Base-by-base conservation (phyloP, 2,113 vertebrate species). In the Cyphomyrus plagiostoma region DNA sequence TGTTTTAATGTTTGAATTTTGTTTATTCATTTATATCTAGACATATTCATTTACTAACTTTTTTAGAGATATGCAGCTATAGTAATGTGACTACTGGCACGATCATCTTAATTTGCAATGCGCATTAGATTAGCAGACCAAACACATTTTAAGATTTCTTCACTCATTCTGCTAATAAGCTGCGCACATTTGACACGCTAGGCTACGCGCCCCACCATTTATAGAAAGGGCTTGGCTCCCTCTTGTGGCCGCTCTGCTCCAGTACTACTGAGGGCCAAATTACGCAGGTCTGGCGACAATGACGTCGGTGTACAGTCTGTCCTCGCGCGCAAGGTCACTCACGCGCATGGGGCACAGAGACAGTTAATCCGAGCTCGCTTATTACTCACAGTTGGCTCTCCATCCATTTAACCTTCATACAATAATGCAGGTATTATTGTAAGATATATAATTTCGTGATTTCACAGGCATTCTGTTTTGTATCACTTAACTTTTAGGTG, bases 301-400 rank as follows among this genome's bases (percentile, higher is more conserved):
- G 85, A 87, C 85, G 85, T 87, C 85, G 48, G 50, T 35, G 85
- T 53, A 53, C 85, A 87, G 48, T 39, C 26, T 53, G 85, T 87
- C 85, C 85, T 87, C 49, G n/a, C 4, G 85, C 49, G 5, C 85
- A 87, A 87, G 85, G 85, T 87, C 85, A 53, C 23, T 87, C 49
- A 39, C 85, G 85, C 49, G 85, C 49, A 84, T 84, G 45, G 39
- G 82, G 39, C 39, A 84, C 39, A 46, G 74, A 80, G 39, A 84
- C 82, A 48, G 82, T 84, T 84, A 84, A 84, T 84, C 45, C 82
- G 21, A 45, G 39, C 82, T 39, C 82, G 82, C 4, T 45, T 84
- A 84, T 84, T 84, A 46, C 42, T 45, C 42, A 46, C 39, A 48
- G 45, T 48, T 48, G 82, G 82, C 82, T 84, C 39, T 48, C 45